phyloP scores from a whole-genome alignment of 2,113 vertebrate species.

The Protomyctophum bolini region DNA sequence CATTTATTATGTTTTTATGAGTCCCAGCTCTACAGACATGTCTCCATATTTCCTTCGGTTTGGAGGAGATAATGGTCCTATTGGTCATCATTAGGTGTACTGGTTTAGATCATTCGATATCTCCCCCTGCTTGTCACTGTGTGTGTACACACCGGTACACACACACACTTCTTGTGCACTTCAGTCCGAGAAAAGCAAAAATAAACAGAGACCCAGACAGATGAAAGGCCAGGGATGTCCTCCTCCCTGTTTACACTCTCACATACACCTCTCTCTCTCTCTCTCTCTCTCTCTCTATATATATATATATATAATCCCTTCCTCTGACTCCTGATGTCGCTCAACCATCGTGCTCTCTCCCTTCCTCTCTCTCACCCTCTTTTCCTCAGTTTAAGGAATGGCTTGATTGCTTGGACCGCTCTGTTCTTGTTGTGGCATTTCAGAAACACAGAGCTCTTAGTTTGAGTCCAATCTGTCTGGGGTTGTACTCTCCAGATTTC shows the following conservation, averaged over 20 bases:
- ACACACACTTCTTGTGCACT: conserved; percentile 48
- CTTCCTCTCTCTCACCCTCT: neutral
- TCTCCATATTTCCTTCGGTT: conserved; percentile 22
- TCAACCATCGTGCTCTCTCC: neutral
- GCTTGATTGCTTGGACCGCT: too few relatives aligned
- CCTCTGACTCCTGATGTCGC: neutral
- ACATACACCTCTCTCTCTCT: neutral
- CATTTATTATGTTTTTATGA: neutral
- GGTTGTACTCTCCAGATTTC: too few relatives aligned
- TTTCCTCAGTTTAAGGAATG: neutral
- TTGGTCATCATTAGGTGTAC: conserved; percentile 1
- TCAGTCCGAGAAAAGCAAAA: conserved; percentile 50
- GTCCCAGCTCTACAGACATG: neutral
- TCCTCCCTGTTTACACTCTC: neutral
- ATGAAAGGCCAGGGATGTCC: conserved; percentile 34
- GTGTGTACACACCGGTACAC: conserved; percentile 56
- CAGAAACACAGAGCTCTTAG: neutral
- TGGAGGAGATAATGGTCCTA: conserved; percentile 14
- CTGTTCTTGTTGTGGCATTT: too few relatives aligned
- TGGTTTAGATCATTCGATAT: conserved; percentile 48
- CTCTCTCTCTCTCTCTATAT: neutral
- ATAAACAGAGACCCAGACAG: conserved; percentile 45
- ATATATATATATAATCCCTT: neutral
- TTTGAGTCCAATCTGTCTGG: too few relatives aligned
- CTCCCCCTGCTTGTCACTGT: conserved; percentile 36